phyloP scores from a whole-genome alignment of 2,797 vertebrate genomes.

The Cirrhinus mrigala region DNA sequence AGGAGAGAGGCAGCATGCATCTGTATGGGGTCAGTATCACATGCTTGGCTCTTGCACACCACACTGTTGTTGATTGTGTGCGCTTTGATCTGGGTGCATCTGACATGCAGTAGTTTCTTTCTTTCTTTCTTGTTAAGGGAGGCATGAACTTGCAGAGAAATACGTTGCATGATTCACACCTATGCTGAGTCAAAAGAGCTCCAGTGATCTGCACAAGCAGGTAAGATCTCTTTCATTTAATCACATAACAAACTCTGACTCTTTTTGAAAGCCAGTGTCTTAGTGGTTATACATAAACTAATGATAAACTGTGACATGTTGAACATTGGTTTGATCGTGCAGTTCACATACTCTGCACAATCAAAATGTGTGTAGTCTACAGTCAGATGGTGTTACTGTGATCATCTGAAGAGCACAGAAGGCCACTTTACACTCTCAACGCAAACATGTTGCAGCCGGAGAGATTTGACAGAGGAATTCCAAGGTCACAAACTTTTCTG shows the following conservation, averaged over 20 bases:
- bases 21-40: conserved; percentile 62
- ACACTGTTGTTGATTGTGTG: conserved; percentile 50
- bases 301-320: not conserved
- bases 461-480: not conserved
- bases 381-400: conserved; percentile 27
- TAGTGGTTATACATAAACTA: not conserved
- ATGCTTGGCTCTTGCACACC: conserved; percentile 60
- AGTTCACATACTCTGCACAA: not conserved
- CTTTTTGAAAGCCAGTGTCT: not conserved
- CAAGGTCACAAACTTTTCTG: conserved; percentile 29
- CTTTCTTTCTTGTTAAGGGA: conserved; percentile 12
- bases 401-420: conserved; percentile 14
- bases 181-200: conserved; percentile 33
- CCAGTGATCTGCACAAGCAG: conserved; percentile 29
- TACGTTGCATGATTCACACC: conserved; percentile 3
- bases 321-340: not conserved
- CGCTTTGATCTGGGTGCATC: conserved; percentile 48
- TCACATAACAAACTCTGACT: not conserved
- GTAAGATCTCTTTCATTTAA: conserved; percentile 36
- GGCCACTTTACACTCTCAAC: not conserved
- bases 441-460: not conserved
- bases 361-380: conserved; percentile 1
- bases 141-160: conserved; percentile 23
- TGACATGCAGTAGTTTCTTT: conserved; percentile 13
- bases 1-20: conserved; percentile 26